Evolutionary conservation across 2,797 vertebrate genomes (phyloP).

Genomic region (Pangasius mekongensis): DNA sequence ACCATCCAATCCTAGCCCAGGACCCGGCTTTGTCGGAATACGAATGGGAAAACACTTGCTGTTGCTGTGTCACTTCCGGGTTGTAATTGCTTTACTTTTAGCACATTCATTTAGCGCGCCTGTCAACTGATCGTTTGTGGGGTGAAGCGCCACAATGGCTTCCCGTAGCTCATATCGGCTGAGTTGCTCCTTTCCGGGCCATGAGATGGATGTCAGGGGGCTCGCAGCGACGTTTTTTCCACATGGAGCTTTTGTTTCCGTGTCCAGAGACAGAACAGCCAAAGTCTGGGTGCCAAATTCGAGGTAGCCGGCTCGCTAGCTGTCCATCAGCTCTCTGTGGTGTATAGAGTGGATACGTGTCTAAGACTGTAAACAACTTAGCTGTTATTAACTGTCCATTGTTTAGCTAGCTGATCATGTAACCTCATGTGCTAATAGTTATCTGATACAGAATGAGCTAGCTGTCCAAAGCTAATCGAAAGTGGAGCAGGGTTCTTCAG

Average conservation of each 20-base stretch:
- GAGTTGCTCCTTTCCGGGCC: conserved; percentile 87
- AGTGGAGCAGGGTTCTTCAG: not conserved
- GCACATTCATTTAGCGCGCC: conserved; percentile 19
- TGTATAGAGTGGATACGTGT: not conserved
- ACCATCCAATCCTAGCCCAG: not conserved
- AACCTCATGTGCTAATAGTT: not conserved
- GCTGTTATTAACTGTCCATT: too few relatives aligned
- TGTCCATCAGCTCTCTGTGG: not conserved
- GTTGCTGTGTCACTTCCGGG: conserved; percentile 55
- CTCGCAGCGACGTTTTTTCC: conserved; percentile 78
- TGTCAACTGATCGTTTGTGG: conserved; percentile 14
- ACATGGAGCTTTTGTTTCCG: conserved; percentile 88
- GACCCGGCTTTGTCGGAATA: conserved; percentile 2
- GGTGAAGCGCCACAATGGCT: conserved; percentile 69
- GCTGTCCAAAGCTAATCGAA: not conserved
- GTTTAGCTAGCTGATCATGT: not conserved
- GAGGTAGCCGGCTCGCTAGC: conserved; percentile 73
- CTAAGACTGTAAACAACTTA: not conserved
- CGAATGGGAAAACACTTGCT: not conserved
- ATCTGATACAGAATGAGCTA: not conserved
- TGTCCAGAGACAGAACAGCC: conserved; percentile 92
- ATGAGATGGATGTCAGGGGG: conserved; percentile 93
- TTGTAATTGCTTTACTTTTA: conserved; percentile 26
- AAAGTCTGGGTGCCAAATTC: conserved; percentile 90
- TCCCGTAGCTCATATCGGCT: conserved; percentile 81